These are phyloP conservation scores for Cepphus grylle DNA, from an alignment of 2,113 vertebrate genomes.

Conservation along the genomic window DNA sequence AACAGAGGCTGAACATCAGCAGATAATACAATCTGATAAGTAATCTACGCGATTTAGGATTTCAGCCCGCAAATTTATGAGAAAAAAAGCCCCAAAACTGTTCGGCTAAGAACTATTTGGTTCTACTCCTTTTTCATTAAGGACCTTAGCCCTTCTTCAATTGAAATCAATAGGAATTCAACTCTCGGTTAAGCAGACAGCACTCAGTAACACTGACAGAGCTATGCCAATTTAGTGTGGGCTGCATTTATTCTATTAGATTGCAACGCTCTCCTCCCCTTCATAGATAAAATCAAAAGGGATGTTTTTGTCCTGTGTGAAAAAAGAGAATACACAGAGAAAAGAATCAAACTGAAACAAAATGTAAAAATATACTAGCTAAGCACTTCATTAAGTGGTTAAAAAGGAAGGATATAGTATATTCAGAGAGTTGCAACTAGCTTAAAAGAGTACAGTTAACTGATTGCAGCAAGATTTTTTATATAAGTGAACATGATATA, in stretches of 20 bases:
- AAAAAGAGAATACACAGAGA: not conserved
- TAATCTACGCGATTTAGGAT: not conserved
- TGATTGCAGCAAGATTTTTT: not conserved
- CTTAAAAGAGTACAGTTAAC: not conserved
- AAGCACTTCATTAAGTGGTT: not conserved
- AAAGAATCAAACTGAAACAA: not conserved
- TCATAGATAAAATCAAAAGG: not conserved
- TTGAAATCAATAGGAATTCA: constrained; percentile 57
- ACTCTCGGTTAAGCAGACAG: constrained; percentile 2
- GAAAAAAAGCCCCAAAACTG: not conserved
- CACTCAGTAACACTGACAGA: not conserved
- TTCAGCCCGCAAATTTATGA: constrained; percentile 9
- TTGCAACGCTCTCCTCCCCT: not conserved
- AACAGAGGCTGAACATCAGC: not conserved
- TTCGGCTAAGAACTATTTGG: not conserved
- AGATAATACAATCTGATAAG: constrained; percentile 17
- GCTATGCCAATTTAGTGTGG: not conserved
- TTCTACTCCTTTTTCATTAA: constrained; percentile 42
- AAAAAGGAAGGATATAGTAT: not conserved
- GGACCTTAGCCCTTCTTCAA: constrained; percentile 34
- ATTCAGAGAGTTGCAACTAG: not conserved
- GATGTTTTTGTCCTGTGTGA: not conserved
- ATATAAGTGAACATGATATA: not conserved
- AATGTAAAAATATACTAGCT: not conserved
- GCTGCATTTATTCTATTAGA: not conserved